Percentiles rank a stretch among this genome's conserved stretches.
Conservation (phyloP, 1,140 invertebrate species). For the Aphaenogaster ashmeadi region DNA sequence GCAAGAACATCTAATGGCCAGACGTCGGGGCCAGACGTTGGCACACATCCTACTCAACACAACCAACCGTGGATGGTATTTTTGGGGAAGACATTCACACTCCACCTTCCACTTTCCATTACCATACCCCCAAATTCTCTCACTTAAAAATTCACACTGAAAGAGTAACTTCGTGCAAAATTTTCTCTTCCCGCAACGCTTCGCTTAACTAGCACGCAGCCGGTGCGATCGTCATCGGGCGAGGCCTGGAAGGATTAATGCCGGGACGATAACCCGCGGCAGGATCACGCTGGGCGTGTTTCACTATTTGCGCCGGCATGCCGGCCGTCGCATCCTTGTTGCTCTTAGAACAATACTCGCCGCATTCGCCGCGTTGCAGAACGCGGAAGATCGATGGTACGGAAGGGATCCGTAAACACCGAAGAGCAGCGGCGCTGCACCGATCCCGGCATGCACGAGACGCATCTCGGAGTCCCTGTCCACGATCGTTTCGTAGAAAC, state of each 20-base stretch:
- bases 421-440: neutral
- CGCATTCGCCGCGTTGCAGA: conserved; percentile 45
- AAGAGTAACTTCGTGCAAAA: neutral
- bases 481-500: conserved; percentile 54
- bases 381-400: conserved; percentile 75
- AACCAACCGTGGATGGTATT: too few species aligned
- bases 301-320: conserved; percentile 45
- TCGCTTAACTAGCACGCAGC: neutral
- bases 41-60: too few species aligned
- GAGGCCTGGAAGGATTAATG: conserved; percentile 41
- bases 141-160: neutral
- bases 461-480: conserved; percentile 47
- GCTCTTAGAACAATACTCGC: conserved; percentile 57
- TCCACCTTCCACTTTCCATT: too few species aligned
- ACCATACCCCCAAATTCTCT: neutral
- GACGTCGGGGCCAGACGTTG: too few species aligned
- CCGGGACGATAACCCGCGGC: conserved; percentile 40
- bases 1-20: too few species aligned
- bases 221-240: conserved; percentile 34
- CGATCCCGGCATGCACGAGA: conserved; percentile 22
- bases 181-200: neutral
- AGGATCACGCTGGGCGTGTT: conserved; percentile 56
- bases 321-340: conserved; percentile 50
- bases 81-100: too few species aligned
- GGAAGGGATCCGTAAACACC: conserved; percentile 63